Base-by-base conservation (phyloP, 2,797 vertebrate genomes). In the Parambassis ranga region DNA sequence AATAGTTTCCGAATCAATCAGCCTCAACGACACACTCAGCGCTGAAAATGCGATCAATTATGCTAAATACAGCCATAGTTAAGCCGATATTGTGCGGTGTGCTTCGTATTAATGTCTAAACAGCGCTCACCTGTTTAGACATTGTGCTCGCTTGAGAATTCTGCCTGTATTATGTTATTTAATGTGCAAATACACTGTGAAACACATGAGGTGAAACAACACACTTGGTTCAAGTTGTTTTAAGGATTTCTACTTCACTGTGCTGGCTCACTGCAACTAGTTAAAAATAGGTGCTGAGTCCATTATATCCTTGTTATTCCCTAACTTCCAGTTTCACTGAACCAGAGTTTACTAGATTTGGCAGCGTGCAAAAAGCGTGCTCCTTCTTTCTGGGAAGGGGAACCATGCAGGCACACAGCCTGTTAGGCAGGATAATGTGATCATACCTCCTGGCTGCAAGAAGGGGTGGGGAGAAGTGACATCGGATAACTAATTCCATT, bases 1-100 rank as follows among this genome's bases (percentile, higher is more conserved):
- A 84, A 85, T 61, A 64, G 51, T 71, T 73, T 82, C 46, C 69
- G 59, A 76, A 79, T 81, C 67, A 53, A 66, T 85, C 58, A 73
- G 38, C 48, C 58, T 72, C 67, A 77, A 41, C 72, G 70, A 33
- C 67, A 67, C 33, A 27, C 77, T 75, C 51, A 62, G 37, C 46
- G 65, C 62, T 57, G 65, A 73, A 77, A 83, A 65, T 56, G 67
- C 38, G 53, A 82, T 83, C 71, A 71, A 77, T 82, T 69, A 84
- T 79, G 58, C 50, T 71, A 81, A 84, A 80, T 23, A 68, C 56
- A 57, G 50, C 22, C 24, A 11, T 32, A 37, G 63, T 73, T 71
- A 66, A 71, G 70, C 60, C 10, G 10, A 31, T 36, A 56, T 71
- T 77, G 71, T 66, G 53, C 51, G 51, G 50, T 47, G 36, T 59